Evolutionary conservation across 1,140 invertebrate genomes (phyloP).

Genomic region (Zaprionus nigranus): DNA sequence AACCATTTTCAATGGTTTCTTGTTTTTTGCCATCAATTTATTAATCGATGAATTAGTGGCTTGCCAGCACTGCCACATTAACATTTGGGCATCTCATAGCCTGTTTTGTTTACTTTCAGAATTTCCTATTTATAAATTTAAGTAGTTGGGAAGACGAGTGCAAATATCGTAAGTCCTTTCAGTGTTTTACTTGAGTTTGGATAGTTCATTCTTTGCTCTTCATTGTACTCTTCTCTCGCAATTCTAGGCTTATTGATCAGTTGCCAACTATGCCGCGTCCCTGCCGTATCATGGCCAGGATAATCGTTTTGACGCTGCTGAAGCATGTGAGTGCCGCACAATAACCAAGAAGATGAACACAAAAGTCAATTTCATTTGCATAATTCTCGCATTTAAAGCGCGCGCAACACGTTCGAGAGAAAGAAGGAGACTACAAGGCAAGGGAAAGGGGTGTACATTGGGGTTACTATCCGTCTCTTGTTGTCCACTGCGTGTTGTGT

Average conservation of each 20-base stretch:
- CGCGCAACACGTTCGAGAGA: slow-evolving; percentile 27
- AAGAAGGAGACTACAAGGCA: not conserved
- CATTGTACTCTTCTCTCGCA: not conserved
- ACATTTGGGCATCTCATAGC: too few relatives aligned
- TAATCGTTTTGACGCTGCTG: slow-evolving; percentile 24
- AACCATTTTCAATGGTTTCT: too few relatives aligned
- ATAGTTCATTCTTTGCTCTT: too few relatives aligned
- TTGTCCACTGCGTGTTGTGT: slow-evolving; percentile 26
- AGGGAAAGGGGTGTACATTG: not conserved
- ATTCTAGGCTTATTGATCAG: not conserved
- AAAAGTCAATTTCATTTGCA: slow-evolving; percentile 75
- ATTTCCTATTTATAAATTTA: too few relatives aligned
- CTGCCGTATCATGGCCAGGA: not conserved
- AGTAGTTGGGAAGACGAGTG: too few relatives aligned
- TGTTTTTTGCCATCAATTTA: too few relatives aligned
- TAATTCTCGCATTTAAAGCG: slow-evolving; percentile 65
- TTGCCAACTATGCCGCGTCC: not conserved
- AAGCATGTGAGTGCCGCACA: slow-evolving; percentile 36
- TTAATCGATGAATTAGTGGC: too few relatives aligned
- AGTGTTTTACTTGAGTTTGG: too few relatives aligned
- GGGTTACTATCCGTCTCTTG: slow-evolving; percentile 5
- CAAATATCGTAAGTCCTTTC: too few relatives aligned
- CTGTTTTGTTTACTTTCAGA: too few relatives aligned
- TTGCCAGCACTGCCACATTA: too few relatives aligned
- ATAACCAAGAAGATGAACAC: slow-evolving; percentile 30